A percentile compares a stretch with the other conserved stretches of the same genome.
Evolutionary conservation across 2,113 vertebrate genomes (phyloP).

Genomic region (Anas platyrhynchos): DNA sequence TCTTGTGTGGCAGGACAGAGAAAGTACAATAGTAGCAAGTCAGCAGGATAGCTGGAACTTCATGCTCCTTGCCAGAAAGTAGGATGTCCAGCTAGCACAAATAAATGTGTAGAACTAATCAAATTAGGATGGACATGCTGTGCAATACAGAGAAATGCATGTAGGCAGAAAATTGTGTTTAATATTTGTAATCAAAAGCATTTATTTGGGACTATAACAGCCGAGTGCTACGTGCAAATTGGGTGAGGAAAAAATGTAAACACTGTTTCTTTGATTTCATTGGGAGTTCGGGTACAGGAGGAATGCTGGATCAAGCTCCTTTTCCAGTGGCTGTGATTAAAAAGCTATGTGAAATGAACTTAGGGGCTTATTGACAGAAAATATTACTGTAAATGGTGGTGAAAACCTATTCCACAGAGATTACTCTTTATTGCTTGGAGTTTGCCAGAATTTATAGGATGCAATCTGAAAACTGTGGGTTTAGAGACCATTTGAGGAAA

Average conservation of each 20-base stretch:
- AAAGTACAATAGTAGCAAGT: constrained; percentile 63
- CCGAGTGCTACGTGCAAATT: constrained; percentile 50
- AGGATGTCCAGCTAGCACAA: constrained; percentile 67
- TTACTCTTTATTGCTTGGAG: neutral
- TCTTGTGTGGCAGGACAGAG: constrained; percentile 3
- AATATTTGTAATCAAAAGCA: constrained; percentile 73
- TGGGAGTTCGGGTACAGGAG: constrained; percentile 18
- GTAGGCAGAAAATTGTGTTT: constrained; percentile 75
- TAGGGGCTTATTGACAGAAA: constrained; percentile 35
- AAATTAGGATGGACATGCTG: constrained; percentile 74
- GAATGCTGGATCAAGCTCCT: constrained; percentile 11
- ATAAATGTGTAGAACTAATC: constrained; percentile 76
- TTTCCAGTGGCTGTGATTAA: constrained; percentile 33
- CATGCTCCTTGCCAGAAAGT: constrained; percentile 52
- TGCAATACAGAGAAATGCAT: constrained; percentile 72
- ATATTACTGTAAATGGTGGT: constrained; percentile 28
- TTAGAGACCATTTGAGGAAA: constrained; percentile 28
- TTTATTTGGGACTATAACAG: constrained; percentile 49
- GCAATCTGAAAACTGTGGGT: constrained; percentile 15
- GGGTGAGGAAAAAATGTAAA: constrained; percentile 53
- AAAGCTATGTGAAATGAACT: constrained; percentile 33
- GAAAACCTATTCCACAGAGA: constrained; percentile 34
- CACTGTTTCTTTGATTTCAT: constrained; percentile 50
- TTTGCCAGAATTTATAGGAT: constrained; percentile 40
- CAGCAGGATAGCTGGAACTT: constrained; percentile 71